Evolutionary conservation across 2,113 vertebrate genomes (phyloP).

Genomic region (Amazona guildingii): DNA sequence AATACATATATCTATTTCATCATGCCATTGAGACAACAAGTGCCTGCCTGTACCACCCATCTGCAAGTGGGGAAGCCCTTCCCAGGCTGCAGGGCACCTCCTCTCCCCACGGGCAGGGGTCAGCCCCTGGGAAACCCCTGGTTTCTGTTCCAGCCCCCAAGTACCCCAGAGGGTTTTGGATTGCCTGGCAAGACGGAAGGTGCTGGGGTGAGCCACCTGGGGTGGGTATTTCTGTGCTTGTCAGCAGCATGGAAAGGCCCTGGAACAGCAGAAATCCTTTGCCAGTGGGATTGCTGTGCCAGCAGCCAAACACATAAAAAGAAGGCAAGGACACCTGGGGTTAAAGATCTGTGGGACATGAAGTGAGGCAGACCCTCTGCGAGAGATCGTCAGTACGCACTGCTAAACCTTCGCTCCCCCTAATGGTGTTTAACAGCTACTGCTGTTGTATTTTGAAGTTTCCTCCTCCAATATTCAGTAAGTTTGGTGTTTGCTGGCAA

Average conservation of each 20-base stretch:
- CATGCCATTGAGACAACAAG: not conserved
- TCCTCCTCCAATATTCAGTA: not conserved
- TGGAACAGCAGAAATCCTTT: not conserved
- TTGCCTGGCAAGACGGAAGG: not conserved
- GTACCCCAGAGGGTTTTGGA: not conserved
- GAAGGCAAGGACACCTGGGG: not conserved
- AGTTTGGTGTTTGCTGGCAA: not conserved
- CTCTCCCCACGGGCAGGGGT: not conserved
- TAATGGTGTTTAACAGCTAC: not conserved
- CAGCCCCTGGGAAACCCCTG: not conserved
- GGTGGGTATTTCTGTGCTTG: not conserved
- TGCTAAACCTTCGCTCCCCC: not conserved
- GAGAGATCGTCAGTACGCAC: not conserved
- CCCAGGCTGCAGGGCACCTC: not conserved
- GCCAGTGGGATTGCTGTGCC: not conserved
- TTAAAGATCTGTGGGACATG: not conserved
- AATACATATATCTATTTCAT: not conserved
- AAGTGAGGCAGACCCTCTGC: not conserved
- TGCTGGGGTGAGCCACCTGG: fast-evolving
- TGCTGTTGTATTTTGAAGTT: not conserved
- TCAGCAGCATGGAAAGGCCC: not conserved
- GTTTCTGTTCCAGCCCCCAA: not conserved
- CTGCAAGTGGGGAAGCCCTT: not conserved
- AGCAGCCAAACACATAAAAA: not conserved
- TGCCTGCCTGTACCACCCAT: not conserved